phyloP scores from a whole-genome alignment of 1,140 invertebrate genomes.

The Maniola jurtina region DNA sequence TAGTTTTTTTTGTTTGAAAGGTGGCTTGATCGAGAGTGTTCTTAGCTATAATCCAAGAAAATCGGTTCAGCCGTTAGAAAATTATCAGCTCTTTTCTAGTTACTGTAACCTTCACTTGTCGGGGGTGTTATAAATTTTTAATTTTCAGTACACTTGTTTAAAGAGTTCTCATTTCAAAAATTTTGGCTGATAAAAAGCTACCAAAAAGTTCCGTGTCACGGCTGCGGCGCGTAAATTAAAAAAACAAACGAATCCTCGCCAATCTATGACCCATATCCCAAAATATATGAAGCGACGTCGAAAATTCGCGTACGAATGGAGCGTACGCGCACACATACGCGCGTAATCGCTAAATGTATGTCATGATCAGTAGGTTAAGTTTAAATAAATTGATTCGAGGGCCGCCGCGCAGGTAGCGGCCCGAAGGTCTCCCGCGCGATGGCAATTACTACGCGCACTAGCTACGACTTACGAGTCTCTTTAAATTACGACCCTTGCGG shows the following conservation, averaged over 20 bases:
- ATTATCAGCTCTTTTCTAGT: too few relatives aligned
- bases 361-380: conserved; percentile 78
- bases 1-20: too few relatives aligned
- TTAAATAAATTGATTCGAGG: conserved; percentile 74
- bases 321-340: conserved; percentile 50
- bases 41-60: too few relatives aligned
- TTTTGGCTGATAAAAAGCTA: neutral
- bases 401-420: conserved; percentile 51
- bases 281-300: conserved; percentile 39
- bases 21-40: too few relatives aligned
- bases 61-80: too few relatives aligned
- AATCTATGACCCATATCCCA: conserved; percentile 51
- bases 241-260: conserved; percentile 4
- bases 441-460: neutral
- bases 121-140: too few relatives aligned
- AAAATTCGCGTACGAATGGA: conserved; percentile 58
- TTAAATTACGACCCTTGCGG: neutral
- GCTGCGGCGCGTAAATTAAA: neutral
- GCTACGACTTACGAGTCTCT: neutral
- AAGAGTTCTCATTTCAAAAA: too few relatives aligned
- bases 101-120: too few relatives aligned
- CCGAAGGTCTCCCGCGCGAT: conserved; percentile 47
- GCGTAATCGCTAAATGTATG: conserved; percentile 70
- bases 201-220: neutral
- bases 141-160: too few relatives aligned